Evolutionary conservation across 2,113 vertebrate genomes (phyloP).

Genomic region (mouse (Mus musculus)): DNA sequence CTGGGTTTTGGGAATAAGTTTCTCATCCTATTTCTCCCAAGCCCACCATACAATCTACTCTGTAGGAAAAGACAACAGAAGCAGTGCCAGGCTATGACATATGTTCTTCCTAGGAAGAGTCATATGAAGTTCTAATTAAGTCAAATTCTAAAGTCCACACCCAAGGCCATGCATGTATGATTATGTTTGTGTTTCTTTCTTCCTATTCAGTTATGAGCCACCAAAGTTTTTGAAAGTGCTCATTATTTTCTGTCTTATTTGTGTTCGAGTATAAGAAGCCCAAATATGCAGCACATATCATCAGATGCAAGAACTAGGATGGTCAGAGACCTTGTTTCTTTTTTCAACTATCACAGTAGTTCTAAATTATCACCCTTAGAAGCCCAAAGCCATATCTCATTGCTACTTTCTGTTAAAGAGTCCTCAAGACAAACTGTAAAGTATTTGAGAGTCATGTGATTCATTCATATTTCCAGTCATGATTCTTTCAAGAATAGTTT

Average conservation of each 20-base stretch:
- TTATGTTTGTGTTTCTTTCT: background rate
- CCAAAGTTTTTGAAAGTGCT: background rate
- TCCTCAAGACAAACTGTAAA: background rate
- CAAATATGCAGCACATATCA: background rate
- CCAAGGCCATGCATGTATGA: background rate
- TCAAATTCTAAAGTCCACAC: background rate
- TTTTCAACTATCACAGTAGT: background rate
- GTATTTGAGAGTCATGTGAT: background rate
- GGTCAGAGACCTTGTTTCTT: background rate
- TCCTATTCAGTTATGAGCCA: background rate
- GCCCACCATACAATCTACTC: background rate
- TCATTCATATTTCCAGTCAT: conserved; percentile 17
- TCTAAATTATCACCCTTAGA: background rate
- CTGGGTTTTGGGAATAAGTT: background rate
- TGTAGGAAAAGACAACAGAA: background rate
- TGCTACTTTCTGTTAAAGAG: background rate
- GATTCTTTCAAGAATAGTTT: conserved; percentile 39
- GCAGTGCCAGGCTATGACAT: background rate
- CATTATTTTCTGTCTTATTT: background rate
- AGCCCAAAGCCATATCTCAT: background rate
- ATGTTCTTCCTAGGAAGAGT: background rate
- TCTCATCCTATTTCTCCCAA: background rate
- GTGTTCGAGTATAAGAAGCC: background rate
- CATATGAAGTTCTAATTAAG: background rate
- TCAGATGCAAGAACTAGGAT: background rate